These are phyloP conservation scores for Vulpes vulpes DNA, from an alignment of 2,113 vertebrate genomes.

Conservation along the genomic window DNA sequence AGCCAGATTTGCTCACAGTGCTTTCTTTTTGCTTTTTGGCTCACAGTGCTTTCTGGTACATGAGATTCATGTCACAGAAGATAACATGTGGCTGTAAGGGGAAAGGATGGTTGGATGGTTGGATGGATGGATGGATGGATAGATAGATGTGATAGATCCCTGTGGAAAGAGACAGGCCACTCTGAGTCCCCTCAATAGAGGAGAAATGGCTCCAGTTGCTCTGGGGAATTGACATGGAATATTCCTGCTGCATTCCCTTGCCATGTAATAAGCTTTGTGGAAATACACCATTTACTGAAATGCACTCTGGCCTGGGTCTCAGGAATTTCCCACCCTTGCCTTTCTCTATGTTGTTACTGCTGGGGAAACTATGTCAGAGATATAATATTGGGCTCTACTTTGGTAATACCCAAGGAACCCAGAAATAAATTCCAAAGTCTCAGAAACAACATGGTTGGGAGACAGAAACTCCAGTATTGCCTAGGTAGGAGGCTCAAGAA, in stretches of 20 bases:
- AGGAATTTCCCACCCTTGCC: not conserved
- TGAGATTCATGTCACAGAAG: not conserved
- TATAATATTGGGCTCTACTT: not conserved
- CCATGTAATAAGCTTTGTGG: not conserved
- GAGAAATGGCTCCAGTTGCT: not conserved
- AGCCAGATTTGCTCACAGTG: not conserved
- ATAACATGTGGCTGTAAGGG: not conserved
- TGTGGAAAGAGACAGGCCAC: not conserved
- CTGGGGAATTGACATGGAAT: not conserved
- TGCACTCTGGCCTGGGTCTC: not conserved
- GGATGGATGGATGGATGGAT: too few relatives aligned
- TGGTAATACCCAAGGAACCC: not conserved
- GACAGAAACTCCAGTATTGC: not conserved
- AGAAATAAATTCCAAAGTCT: not conserved
- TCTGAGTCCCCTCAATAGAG: not conserved
- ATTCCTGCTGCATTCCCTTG: not conserved
- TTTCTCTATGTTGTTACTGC: not conserved
- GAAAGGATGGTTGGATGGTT: not conserved
- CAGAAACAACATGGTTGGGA: not conserved
- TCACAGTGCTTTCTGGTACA: not conserved
- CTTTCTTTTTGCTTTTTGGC: not conserved
- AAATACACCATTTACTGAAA: not conserved
- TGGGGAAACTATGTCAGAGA: not conserved
- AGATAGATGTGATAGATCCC: not conserved
- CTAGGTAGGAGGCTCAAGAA: not conserved